phyloP scores from a whole-genome alignment of 2,888 invertebrate species.

The Octonoba sinensis region DNA sequence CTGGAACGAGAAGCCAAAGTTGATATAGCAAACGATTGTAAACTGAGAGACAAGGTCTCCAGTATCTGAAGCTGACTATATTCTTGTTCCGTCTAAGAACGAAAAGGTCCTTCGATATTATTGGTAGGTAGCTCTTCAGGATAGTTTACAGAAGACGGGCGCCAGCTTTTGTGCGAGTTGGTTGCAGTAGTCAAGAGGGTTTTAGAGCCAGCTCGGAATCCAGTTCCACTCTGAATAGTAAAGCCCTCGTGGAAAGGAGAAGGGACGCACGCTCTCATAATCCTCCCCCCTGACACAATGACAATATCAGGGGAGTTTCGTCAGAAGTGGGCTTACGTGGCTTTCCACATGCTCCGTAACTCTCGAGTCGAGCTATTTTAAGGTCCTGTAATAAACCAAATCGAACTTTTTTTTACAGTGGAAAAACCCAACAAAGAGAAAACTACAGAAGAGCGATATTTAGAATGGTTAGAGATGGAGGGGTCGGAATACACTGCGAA shows the following conservation, averaged over 20 bases:
- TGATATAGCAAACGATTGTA: no score
- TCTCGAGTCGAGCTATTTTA: conserved; percentile 50
- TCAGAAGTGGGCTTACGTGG: conserved; percentile 46
- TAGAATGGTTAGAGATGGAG: conserved; percentile 11
- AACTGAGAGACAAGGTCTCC: no score
- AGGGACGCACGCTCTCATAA: background rate
- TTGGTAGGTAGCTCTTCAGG: no score
- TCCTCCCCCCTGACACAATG: background rate
- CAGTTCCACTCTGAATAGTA: background rate
- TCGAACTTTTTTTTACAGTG: conserved; percentile 11
- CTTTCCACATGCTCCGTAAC: background rate
- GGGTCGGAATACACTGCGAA: conserved; percentile 11
- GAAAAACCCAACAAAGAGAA: no score
- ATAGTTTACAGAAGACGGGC: conserved; percentile 48
- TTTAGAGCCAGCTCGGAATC: conserved; percentile 10
- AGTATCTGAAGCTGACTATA: no score
- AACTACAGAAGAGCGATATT: conserved; percentile 41
- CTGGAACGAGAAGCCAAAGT: no score
- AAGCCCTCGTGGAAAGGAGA: background rate
- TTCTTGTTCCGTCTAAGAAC: no score
- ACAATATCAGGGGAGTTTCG: conserved; percentile 23
- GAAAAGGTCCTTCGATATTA: no score
- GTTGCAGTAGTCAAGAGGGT: conserved; percentile 56
- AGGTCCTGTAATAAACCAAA: conserved; percentile 18
- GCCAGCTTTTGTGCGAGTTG: conserved; percentile 46